Evolutionary conservation across 2,113 vertebrate species (phyloP), one percentile per base, ranked within the genome.

Genomic region (Prinia subflava): DNA sequence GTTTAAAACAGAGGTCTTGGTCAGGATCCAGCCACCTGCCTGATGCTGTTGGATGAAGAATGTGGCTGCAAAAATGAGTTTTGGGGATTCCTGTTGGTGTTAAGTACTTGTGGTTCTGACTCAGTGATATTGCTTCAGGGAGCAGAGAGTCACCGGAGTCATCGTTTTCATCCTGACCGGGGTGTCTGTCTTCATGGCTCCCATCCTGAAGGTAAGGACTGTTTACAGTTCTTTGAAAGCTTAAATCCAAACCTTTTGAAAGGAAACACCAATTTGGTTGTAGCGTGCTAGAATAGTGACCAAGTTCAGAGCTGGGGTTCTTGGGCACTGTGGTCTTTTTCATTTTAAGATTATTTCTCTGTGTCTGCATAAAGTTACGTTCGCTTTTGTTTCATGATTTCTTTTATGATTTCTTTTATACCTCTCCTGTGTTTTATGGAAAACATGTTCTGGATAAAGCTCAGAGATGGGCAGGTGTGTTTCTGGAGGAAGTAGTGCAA

Each of bases 171-270:
- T 99, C 90, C 98, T 99, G 91, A 99, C 99, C 0, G 99, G 99
- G n/a, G 97, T 99, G 25, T 99, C 99, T 25, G 99, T 99, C 60
- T 99, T 99, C n/a, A 99, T 99, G 99, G 98, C 99, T 97, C 99
- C 99, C n/a, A 99, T 99, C 96, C 97, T 99, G 50, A 99, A 99
- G 99, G 99, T 99, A 98, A 98, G 76, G 57, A 42, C 46, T 37
- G 39, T 55, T 41, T 35, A 9, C 64, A 47, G 4, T 73, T 77
- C 77, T 39, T 39, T 13, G 13, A 68, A 92, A 83, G 71, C 57
- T 91, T 91, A 53, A 84, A 94, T 69, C 28, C 87, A 64, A 82
- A 75, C 46, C 49, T 93, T 65, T 68, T 35, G 17, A 83, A 74
- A 84, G 60, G 65, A 19, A 75, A 73, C 84, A 65, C 18, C 35